phyloP scores from a whole-genome alignment of 2,797 vertebrate species.

The Catamblyrhynchus diadema region DNA sequence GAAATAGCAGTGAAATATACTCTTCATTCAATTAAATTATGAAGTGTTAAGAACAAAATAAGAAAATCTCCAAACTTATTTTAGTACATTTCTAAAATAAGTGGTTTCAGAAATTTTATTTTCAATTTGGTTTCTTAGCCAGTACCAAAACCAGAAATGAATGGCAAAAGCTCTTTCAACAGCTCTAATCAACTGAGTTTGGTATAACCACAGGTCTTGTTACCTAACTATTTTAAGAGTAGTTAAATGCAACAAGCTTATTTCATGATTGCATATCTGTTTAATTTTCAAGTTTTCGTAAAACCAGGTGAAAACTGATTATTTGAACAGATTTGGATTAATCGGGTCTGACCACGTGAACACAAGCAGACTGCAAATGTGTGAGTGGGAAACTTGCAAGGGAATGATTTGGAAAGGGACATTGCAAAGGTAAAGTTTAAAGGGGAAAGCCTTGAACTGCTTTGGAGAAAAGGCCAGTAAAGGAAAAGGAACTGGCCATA shows the following conservation, averaged over 20 bases:
- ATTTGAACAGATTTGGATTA: constrained; percentile 1
- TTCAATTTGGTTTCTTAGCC: not conserved
- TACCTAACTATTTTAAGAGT: not conserved
- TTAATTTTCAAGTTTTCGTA: not conserved
- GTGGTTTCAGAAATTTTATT: not conserved
- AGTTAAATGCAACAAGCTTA: not conserved
- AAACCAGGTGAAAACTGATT: not conserved
- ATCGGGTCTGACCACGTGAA: not conserved
- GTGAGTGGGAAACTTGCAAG: constrained; percentile 35
- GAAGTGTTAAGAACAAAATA: not conserved
- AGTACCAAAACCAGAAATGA: not conserved
- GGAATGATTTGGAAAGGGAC: constrained; percentile 48
- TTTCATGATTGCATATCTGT: constrained; percentile 33
- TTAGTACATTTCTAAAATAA: constrained; percentile 9
- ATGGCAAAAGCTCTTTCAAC: not conserved
- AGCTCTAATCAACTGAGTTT: not conserved
- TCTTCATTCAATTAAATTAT: not conserved
- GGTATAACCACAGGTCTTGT: not conserved
- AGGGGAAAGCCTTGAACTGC: constrained; percentile 46
- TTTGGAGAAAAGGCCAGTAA: constrained; percentile 49
- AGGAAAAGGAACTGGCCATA: constrained; percentile 44
- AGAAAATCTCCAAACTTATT: not conserved
- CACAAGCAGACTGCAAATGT: constrained; percentile 26
- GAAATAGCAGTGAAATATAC: not conserved
- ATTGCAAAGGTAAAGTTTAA: constrained; percentile 49